Evolutionary conservation across 2,888 invertebrate genomes (phyloP).

Genomic region (Drosophila fulvimacula): DNA sequence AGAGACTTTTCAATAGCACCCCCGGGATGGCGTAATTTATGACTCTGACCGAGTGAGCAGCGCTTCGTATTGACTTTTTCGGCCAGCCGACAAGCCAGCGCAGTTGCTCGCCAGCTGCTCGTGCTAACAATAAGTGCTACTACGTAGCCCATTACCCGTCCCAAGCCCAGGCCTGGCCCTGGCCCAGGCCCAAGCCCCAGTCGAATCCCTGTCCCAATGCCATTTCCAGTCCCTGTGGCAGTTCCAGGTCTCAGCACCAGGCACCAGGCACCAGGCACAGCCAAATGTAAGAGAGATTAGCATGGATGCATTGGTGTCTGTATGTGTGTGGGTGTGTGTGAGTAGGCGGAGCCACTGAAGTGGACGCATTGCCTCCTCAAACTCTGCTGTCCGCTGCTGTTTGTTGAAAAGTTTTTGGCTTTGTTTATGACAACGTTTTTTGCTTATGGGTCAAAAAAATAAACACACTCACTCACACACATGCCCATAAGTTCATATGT

Average conservation of each 20-base stretch:
- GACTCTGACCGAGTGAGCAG: constrained; percentile 75
- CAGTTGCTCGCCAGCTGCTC: constrained; percentile 26
- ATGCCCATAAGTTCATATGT: constrained; percentile 17
- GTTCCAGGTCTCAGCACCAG: constrained; percentile 39
- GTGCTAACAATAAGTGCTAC: constrained; percentile 39
- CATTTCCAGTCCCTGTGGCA: constrained; percentile 36
- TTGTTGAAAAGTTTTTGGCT: constrained; percentile 68
- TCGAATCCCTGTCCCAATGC: constrained; percentile 8
- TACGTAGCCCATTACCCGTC: constrained; percentile 29
- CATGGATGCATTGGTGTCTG: constrained; percentile 27
- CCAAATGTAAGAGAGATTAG: constrained; percentile 50
- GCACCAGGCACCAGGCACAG: constrained; percentile 26
- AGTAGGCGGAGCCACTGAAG: constrained; percentile 60
- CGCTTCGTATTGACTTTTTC: constrained; percentile 70
- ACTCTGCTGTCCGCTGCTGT: constrained; percentile 20
- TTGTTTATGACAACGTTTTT: constrained; percentile 62
- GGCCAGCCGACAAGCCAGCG: constrained; percentile 43
- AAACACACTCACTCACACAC: constrained; percentile 6
- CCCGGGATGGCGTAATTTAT: constrained; percentile 78
- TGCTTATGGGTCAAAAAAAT: constrained; percentile 52
- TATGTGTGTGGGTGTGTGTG: constrained; percentile 10
- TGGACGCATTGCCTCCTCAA: constrained; percentile 56
- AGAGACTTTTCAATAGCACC: constrained; percentile 76
- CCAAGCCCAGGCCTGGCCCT: neutral
- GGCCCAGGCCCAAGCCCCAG: neutral